Conservation (phyloP, 2,888 invertebrate genomes). For the Hedya salicella region DNA sequence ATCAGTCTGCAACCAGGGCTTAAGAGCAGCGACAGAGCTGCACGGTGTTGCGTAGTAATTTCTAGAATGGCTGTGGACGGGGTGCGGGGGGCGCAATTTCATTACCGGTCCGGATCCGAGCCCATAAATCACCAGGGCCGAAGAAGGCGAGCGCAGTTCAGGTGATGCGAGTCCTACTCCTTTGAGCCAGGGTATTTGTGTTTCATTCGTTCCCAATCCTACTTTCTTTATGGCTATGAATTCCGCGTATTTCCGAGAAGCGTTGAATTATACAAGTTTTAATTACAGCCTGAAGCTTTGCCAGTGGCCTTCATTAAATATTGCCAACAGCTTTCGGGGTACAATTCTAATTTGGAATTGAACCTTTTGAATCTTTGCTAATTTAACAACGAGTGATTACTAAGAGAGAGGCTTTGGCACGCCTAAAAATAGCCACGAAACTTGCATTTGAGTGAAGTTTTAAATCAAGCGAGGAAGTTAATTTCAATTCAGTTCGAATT, state of each 20-base stretch:
- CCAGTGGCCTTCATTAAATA: constrained; percentile 60
- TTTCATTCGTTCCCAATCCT: constrained; percentile 75
- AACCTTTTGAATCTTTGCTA: constrained; percentile 29
- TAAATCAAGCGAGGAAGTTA: constrained; percentile 10
- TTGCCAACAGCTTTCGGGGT: constrained; percentile 52
- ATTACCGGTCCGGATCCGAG: constrained; percentile 85
- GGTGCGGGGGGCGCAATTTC: constrained; percentile 83
- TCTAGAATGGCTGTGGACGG: constrained; percentile 78
- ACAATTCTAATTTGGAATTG: constrained; percentile 33
- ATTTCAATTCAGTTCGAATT: constrained; percentile 10
- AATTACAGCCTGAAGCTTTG: constrained; percentile 72
- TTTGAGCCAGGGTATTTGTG: constrained; percentile 76
- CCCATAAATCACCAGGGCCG: constrained; percentile 85
- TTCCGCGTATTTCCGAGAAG: constrained; percentile 69
- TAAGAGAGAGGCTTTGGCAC: not conserved
- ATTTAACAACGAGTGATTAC: constrained; percentile 18
- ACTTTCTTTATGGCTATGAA: constrained; percentile 80
- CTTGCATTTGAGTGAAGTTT: not conserved
- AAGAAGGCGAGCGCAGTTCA: constrained; percentile 85
- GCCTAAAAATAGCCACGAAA: not conserved
- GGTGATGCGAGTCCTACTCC: constrained; percentile 78
- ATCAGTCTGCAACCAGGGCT: constrained; percentile 60
- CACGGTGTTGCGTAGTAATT: constrained; percentile 82
- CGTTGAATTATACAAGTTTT: constrained; percentile 67
- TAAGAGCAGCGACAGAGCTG: constrained; percentile 61